These are phyloP conservation scores for Zoroaster sp. DNA, from an alignment of 53 echinoderm and acorn worm genomes.

Conservation along the genomic window DNA sequence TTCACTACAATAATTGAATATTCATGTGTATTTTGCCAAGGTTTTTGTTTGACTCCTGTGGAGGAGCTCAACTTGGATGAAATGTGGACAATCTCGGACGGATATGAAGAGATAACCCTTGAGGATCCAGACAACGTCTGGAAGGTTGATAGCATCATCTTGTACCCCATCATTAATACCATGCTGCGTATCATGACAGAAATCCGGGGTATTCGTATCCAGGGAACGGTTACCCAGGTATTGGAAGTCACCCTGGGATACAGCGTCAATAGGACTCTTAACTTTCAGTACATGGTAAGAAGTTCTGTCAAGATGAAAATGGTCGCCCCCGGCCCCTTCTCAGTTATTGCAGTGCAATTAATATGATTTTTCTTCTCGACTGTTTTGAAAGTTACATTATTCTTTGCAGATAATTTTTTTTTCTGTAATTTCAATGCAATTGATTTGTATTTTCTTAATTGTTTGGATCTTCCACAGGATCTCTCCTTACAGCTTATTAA, in stretches of 20 bases:
- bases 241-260: conserved; percentile 11
- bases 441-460: not conserved
- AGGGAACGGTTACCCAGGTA: not conserved
- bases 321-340: too few relatives aligned
- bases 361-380: too few relatives aligned
- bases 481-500: not conserved
- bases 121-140: not conserved
- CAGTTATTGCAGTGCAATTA: too few relatives aligned
- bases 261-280: conserved; percentile 19
- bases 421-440: too few relatives aligned
- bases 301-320: not conserved
- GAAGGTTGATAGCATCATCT: conserved; percentile 7
- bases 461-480: not conserved
- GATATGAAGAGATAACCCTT: not conserved
- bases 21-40: too few relatives aligned
- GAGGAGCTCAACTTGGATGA: not conserved
- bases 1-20: too few relatives aligned
- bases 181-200: not conserved
- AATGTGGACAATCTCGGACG: conserved; percentile 19
- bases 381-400: too few relatives aligned
- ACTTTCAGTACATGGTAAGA: not conserved
- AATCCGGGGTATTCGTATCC: conserved; percentile 7
- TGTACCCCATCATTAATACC: conserved; percentile 3
- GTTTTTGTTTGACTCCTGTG: not conserved
- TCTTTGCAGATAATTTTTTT: too few relatives aligned